Conservation (phyloP, 2,888 invertebrate species). For the Coenonympha glycerion region DNA sequence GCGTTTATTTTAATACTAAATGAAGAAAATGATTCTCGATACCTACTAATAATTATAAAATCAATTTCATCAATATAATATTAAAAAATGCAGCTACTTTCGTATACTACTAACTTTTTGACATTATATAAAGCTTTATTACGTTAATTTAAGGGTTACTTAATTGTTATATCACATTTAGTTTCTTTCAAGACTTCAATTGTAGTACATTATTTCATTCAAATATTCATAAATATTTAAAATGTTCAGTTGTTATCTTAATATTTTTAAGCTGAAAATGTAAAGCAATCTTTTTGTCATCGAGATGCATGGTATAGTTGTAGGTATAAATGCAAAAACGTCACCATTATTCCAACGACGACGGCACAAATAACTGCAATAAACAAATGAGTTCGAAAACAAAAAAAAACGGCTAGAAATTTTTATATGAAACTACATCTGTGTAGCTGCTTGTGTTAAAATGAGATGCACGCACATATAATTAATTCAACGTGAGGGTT, state of each 20-base stretch:
- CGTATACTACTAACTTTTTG: no score
- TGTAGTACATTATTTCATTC: no score
- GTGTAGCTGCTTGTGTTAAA: slow-evolving; percentile 38
- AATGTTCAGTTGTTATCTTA: background rate
- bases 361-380: slow-evolving; percentile 10
- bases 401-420: slow-evolving; percentile 7
- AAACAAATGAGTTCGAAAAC: slow-evolving; percentile 13
- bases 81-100: no score
- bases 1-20: background rate
- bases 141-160: no score
- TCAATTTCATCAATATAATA: no score
- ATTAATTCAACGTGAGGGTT: slow-evolving; percentile 57
- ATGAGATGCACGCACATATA: slow-evolving; percentile 45
- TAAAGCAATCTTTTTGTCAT: slow-evolving; percentile 11
- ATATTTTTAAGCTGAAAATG: background rate
- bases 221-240: no score
- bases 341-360: slow-evolving; percentile 10
- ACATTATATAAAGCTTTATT: no score
- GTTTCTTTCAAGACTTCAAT: no score
- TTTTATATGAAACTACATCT: slow-evolving; percentile 11
- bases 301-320: slow-evolving; percentile 6
- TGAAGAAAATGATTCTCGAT: no score
- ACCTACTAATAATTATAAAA: no score
- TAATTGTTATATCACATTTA: no score
- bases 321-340: slow-evolving; percentile 5